Evolutionary conservation across 2,888 invertebrate genomes (phyloP), one percentile per base, ranked within the genome.

Genomic region (Eledona agricola): DNA sequence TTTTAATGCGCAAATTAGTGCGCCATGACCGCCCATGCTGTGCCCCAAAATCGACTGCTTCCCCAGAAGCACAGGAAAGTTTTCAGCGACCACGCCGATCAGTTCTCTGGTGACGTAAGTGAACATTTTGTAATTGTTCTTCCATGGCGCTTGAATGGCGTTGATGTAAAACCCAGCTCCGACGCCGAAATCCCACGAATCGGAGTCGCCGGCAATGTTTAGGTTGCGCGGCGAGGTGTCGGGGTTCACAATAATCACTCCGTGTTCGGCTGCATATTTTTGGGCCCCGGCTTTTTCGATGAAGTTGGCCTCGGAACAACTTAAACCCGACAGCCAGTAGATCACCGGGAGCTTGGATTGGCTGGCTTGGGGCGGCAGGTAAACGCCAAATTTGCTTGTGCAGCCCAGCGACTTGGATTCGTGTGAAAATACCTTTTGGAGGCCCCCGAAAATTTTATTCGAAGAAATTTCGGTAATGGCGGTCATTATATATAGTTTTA

Each of bases 21-120:
- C 96, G 16, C 99, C 98, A 78, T 98, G 97, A 12, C 98, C 98
- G 52, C 98, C 98, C 98, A 99, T 99, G 71, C 96, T 88, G 66
- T 91, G 90, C 0, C 91, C 92, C 83, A 87, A 88, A 53, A 92
- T 89, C 5, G 90, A 89, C 65, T 87, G 83, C 64, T 81, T 81
- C 4, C 81, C 81, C 10, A 77, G 69, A 58, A 80, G 76, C 26
- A 80, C 81, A 1, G 86, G 83, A 67, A 98, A 94, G 66, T 93
- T 89, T 31, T 81, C 77, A 60, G 84, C 83, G 23, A 97, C 80
- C 32, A 96, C 64, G 22, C 83, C 80, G 52, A 89, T 86, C 29
- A 97, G 78, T 77, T 97, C 96, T 47, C 84, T 83, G 3, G 92
- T 93, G n/a, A 99, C 79, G 67, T 99, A 99, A 56, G 89, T 90